Conservation (phyloP, 1,140 invertebrate genomes). For the Drosophila paulistorum region DNA sequence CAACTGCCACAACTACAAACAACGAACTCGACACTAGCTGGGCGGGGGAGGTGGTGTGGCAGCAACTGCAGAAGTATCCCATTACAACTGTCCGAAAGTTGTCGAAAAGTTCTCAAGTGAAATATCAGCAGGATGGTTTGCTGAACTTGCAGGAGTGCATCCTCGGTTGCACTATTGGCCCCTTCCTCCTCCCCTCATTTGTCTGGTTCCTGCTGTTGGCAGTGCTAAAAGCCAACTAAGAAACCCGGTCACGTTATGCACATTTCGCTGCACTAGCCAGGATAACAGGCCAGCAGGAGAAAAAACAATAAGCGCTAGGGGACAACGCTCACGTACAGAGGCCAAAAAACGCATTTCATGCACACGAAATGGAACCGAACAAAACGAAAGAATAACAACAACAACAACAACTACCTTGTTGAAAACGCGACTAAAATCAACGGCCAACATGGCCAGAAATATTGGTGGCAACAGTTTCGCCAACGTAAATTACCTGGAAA, state of each 20-base stretch:
- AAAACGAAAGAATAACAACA: constrained; percentile 10
- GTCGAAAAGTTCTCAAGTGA: constrained; percentile 77
- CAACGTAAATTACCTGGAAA: constrained; percentile 81
- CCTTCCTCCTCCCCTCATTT: neutral
- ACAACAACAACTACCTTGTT: constrained; percentile 28
- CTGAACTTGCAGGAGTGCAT: constrained; percentile 21
- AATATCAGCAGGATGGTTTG: constrained; percentile 50
- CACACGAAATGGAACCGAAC: constrained; percentile 38
- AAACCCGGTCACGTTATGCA: constrained; percentile 79
- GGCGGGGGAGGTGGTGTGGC: neutral
- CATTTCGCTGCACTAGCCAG: constrained; percentile 71
- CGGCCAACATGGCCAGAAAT: constrained; percentile 70
- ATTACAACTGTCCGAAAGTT: constrained; percentile 73
- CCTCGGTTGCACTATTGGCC: constrained; percentile 39
- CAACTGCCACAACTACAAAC: constrained; percentile 51
- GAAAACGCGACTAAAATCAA: constrained; percentile 65
- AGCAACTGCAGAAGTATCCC: constrained; percentile 44
- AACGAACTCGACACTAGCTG: constrained; percentile 21
- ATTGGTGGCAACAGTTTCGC: constrained; percentile 79
- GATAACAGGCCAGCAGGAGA: constrained; percentile 40
- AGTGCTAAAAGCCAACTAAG: constrained; percentile 70
- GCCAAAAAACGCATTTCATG: constrained; percentile 79
- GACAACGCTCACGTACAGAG: constrained; percentile 72
- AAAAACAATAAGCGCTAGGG: constrained; percentile 55
- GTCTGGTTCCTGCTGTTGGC: neutral